Evolutionary conservation across 2,888 invertebrate species (phyloP), one percentile per base, ranked within the genome.

Genomic region (Oxycera nigricornis): DNA sequence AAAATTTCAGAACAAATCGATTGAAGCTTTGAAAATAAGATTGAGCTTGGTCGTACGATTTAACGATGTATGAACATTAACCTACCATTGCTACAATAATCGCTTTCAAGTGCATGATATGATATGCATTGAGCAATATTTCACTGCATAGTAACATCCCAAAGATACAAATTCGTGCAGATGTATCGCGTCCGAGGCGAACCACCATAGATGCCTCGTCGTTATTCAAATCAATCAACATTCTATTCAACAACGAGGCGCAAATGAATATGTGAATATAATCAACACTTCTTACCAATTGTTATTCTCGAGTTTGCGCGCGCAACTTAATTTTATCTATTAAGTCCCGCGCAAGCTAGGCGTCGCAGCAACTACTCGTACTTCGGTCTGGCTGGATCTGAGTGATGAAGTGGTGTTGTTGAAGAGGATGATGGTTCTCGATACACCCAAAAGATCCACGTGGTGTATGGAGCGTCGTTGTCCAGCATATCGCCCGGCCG

Each of bases 311-410:
- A 30, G 31, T 41, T 50, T 50, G 30, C 57, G 57, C 57, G 39
- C 72, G 59, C 59, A 72, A 39, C 59, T 72, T 55, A 59, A 24
- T 72, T 39, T 55, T 20, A 57, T 72, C 46, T 41, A 41, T 35
- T 31, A 20, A 11, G 3, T 41, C 41, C 65, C 65, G 65, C 62
- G 65, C 26, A 65, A 65, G 46, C 26, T 39, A 59, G 59, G 30
- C 59, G 59, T 59, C 59, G 30, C n/a, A 55, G 2, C 11, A 9
- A 39, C 39, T 9, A 22, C 22, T 28, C 6, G 59, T 59, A 30
- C 30, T 9, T 14, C 11, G 20, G 59, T 9, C 11, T 30, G 24
- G 22, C 9, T 55, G 24, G 52, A 55, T 55, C 9, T 17, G 52
- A 17, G 24, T 6, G n/a, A n/a, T 22, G 22, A 55, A 20, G 7